Evolutionary conservation across 2,113 vertebrate genomes (phyloP), one percentile per base, ranked within the genome.

Genomic region (Dicentrarchus labrax): DNA sequence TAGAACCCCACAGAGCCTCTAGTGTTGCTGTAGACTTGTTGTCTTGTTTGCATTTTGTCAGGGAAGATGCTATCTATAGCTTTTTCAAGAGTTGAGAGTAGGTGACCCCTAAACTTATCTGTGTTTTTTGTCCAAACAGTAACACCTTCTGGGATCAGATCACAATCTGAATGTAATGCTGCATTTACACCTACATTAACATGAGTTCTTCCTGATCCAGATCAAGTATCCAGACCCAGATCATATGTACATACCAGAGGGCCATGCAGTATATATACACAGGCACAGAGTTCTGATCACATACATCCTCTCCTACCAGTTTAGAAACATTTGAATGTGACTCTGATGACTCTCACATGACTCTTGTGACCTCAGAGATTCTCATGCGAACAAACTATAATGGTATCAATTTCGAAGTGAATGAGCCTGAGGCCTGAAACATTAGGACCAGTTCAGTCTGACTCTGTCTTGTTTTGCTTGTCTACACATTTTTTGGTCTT

Each of bases 311-410:
- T 45, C 11, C 13, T 9, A 54, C 6, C 30, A 24, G 69, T 50
- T 39, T 50, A 15, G 8, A 51, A 78, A 61, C 15, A 50, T 16
- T 47, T 21, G 45, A 9, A 57, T 66, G 50, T 43, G 13, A 38
- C 57, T 47, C 59, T 56, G 4, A 22, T 57, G 48, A 61, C 57
- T 69, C 22, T 13, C 22, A 15, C 38, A 54, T 66, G 30, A 12
- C n/a, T 6, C 69, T 72, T 22, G 50, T 54, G 78, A 56, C 57
- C 54, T 69, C 19, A 48, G n/a, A 60, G 19, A 30, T 47, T 67
- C 6, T 21, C 24, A 54, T 56, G n/a, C 36, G 60, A 78, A 22
- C 13, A 56, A 47, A 50, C 2, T 13, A 11, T 17, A 8, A 22
- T 39, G 5, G 2, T 53, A 1, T n/a, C 11, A 24, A 60, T 30